These are phyloP conservation scores for Callaeas wilsoni DNA, from an alignment of 2,113 vertebrate species.

Conservation along the genomic window DNA sequence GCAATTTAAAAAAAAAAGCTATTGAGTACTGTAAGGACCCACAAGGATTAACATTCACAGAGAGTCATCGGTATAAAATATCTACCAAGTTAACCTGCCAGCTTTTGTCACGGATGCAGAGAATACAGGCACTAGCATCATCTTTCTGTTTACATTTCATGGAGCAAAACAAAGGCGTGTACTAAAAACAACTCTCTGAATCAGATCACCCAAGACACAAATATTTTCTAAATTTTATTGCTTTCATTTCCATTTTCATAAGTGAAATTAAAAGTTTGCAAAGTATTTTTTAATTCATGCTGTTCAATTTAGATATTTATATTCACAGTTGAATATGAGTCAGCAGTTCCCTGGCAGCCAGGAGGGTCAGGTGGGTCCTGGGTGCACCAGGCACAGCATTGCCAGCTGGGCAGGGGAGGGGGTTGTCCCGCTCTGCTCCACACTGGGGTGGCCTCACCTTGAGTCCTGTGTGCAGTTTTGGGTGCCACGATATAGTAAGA, in stretches of 20 bases:
- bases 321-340: background rate
- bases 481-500: too few relatives aligned
- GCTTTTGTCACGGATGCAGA: background rate
- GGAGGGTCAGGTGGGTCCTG: rapidly evolving
- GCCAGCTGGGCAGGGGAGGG: rapidly evolving
- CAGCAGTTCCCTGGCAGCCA: background rate
- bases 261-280: background rate
- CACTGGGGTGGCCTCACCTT: background rate
- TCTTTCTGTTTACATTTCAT: background rate
- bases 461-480: rapidly evolving
- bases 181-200: background rate
- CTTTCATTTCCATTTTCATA: background rate
- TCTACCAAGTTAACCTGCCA: background rate
- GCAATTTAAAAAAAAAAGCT: background rate
- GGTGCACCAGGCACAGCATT: rapidly evolving
- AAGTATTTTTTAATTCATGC: background rate
- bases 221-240: background rate
- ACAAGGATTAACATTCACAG: background rate
- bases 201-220: background rate
- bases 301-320: background rate
- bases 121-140: background rate
- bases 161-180: background rate
- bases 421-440: background rate
- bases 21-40: background rate
- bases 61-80: background rate